A percentile compares a stretch with the other conserved stretches of the same genome.
phyloP scores from a whole-genome alignment of 2,888 invertebrate genomes.

The Pollenia griseotomentosa region DNA sequence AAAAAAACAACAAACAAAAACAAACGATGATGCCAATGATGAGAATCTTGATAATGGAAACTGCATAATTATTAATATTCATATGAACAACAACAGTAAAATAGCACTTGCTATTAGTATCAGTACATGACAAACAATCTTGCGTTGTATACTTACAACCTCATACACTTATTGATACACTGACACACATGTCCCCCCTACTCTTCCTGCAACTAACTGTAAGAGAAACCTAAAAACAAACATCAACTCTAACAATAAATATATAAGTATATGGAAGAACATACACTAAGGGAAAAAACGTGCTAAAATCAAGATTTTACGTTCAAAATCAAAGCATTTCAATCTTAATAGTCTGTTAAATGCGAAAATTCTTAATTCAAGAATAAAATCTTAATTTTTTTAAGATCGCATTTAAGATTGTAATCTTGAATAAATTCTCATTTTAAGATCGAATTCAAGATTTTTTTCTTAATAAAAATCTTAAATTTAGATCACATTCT shows the following conservation, averaged over 20 bases:
- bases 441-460: no score
- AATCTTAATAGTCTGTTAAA: no score
- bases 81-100: constrained; percentile 7
- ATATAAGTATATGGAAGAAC: background rate
- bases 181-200: background rate
- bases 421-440: no score
- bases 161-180: constrained; percentile 8
- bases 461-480: no score
- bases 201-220: constrained; percentile 4
- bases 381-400: no score
- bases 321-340: no score
- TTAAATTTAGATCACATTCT: no score
- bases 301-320: no score
- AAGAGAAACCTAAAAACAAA: constrained; percentile 32
- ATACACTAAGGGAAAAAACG: no score
- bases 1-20: background rate
- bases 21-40: background rate
- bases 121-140: constrained; percentile 6
- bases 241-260: constrained; percentile 19
- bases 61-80: constrained; percentile 36
- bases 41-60: constrained; percentile 22
- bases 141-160: background rate
- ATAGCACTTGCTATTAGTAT: constrained; percentile 21
- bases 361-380: no score
- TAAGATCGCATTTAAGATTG: no score